Conservation (phyloP, 2,888 invertebrate species). For the Macrosiphum euphorbiae region DNA sequence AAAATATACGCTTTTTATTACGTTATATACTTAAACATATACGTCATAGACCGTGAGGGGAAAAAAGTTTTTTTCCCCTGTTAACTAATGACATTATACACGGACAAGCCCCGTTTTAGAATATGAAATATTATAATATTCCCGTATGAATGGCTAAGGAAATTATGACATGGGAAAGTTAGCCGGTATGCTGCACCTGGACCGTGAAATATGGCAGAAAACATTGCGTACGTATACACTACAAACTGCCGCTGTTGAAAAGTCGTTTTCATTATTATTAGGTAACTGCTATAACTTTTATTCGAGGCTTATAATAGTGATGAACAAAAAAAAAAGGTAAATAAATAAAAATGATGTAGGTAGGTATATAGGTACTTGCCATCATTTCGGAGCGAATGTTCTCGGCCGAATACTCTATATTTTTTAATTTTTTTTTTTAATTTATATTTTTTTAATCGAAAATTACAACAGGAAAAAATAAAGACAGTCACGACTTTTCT, state of each 20-base stretch:
- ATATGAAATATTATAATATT: no score
- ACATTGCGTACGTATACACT: neutral
- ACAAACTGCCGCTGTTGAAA: constrained; percentile 34
- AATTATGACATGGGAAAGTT: constrained; percentile 61
- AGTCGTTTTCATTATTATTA: constrained; percentile 61
- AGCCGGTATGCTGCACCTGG: constrained; percentile 47
- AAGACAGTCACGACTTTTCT: neutral
- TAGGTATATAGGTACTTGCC: neutral
- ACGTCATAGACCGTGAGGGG: neutral
- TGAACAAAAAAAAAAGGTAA: neutral
- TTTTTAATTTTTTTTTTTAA: neutral
- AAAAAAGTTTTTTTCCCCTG: constrained; percentile 33
- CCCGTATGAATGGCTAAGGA: constrained; percentile 51
- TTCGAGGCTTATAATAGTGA: neutral
- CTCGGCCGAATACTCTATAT: no score
- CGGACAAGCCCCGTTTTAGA: constrained; percentile 35
- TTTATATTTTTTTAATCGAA: neutral
- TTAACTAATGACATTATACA: constrained; percentile 50
- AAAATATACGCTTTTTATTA: neutral
- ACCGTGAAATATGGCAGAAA: constrained; percentile 60
- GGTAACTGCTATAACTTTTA: neutral
- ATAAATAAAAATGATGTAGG: neutral
- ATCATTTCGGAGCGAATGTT: neutral
- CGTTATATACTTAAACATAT: neutral
- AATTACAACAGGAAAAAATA: neutral